Percentiles rank a stretch among this genome's conserved stretches.
These are phyloP conservation scores for Homarus gammarus DNA, from an alignment of 2,888 invertebrate species.

Conservation along the genomic window DNA sequence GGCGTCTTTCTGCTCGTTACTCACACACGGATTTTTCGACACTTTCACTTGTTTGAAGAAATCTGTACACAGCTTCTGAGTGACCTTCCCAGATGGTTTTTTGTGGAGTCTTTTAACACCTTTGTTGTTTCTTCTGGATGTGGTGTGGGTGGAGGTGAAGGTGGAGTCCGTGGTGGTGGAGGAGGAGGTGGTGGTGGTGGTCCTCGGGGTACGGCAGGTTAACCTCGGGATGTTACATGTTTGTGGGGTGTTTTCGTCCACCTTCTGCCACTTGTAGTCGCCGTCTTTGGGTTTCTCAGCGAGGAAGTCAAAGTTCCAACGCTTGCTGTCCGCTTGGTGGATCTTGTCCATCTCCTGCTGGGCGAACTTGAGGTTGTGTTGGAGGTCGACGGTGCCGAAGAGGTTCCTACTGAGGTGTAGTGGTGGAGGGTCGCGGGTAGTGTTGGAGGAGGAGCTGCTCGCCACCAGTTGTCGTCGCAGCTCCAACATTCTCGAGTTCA, in stretches of 20 bases:
- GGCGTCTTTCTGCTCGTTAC: neutral
- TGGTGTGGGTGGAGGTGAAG: neutral
- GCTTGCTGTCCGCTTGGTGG: constrained; percentile 39
- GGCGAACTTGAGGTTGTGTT: constrained; percentile 66
- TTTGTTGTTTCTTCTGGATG: neutral
- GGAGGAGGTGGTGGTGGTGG: neutral
- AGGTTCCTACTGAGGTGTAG: constrained; percentile 61
- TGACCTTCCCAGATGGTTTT: neutral
- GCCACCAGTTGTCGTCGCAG: neutral
- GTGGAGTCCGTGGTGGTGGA: neutral
- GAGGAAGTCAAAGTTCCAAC: constrained; percentile 74
- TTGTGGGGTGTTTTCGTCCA: constrained; percentile 28
- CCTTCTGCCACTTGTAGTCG: constrained; percentile 58
- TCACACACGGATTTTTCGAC: neutral
- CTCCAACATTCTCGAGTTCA: neutral
- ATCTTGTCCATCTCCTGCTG: constrained; percentile 67
- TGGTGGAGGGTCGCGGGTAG: too few species aligned
- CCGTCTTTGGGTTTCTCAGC: constrained; percentile 66
- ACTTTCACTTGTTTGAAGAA: neutral
- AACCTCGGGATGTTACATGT: neutral
- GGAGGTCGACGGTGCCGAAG: constrained; percentile 71
- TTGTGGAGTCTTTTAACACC: neutral
- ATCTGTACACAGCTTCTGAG: neutral
- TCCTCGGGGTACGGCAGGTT: neutral
- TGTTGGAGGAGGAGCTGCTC: too few species aligned